Evolutionary conservation across 1,140 invertebrate genomes (phyloP).

Genomic region (Pygmarrhopalites habei): DNA sequence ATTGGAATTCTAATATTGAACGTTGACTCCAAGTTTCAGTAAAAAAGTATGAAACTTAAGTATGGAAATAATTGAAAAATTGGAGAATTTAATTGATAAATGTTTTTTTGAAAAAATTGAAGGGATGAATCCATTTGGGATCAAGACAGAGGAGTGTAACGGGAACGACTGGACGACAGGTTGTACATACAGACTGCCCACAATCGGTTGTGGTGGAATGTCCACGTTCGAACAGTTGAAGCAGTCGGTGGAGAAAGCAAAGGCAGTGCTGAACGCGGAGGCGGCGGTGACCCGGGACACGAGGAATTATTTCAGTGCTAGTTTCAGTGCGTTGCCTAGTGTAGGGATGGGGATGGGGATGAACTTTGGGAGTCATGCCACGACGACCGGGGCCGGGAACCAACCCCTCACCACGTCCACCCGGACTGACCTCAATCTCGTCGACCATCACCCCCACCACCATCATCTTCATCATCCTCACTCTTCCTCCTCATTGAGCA

Average conservation of each 20-base stretch:
- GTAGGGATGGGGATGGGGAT: conserved; percentile 32
- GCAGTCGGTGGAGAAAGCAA: conserved; percentile 79
- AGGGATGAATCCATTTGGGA: conserved; percentile 40
- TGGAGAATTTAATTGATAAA: too few species aligned
- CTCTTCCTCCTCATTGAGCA: conserved; percentile 15
- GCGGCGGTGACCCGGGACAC: conserved; percentile 34
- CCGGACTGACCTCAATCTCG: conserved; percentile 26
- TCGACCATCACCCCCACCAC: conserved; percentile 17
- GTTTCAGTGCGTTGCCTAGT: conserved; percentile 36
- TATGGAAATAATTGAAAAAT: too few species aligned
- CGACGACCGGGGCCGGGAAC: not conserved
- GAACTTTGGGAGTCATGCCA: conserved; percentile 14
- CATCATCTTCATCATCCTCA: conserved; percentile 28
- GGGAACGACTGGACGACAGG: conserved; percentile 57
- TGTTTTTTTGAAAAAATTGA: not conserved
- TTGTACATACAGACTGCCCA: conserved; percentile 55
- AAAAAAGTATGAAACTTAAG: too few species aligned
- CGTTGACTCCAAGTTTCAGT: too few species aligned
- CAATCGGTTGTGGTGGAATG: conserved; percentile 41
- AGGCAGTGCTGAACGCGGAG: conserved; percentile 57
- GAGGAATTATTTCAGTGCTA: conserved; percentile 38
- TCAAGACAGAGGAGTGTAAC: conserved; percentile 51
- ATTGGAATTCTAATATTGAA: too few species aligned
- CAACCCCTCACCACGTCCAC: conserved; percentile 3
- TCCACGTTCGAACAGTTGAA: conserved; percentile 79